Percentiles rank a stretch among this genome's conserved stretches.
phyloP scores from a whole-genome alignment of 2,797 vertebrate species.

The Ispidina lecontei region DNA sequence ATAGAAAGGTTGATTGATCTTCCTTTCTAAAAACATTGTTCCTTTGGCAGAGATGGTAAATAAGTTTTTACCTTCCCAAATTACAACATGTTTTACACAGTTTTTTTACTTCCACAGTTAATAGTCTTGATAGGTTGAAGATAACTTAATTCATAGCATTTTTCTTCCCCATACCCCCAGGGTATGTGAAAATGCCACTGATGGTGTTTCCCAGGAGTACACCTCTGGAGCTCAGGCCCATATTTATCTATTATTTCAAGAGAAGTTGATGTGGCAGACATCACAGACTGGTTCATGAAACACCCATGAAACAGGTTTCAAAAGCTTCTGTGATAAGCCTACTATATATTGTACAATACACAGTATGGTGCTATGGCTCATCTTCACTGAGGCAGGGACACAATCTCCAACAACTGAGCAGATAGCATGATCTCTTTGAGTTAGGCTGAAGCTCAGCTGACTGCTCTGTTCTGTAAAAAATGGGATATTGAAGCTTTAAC shows the following conservation, averaged over 20 bases:
- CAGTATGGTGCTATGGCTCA: background rate
- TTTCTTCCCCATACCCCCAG: background rate
- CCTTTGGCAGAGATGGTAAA: background rate
- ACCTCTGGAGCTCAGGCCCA: background rate
- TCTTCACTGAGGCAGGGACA: background rate
- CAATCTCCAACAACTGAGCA: background rate
- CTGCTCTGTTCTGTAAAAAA: background rate
- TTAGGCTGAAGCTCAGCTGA: background rate
- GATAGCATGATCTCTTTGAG: accelerated
- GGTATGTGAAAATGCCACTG: background rate
- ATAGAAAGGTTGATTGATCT: background rate
- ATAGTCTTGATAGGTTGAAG: background rate
- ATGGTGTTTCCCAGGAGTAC: background rate
- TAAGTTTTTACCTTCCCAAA: background rate
- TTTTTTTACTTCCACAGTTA: background rate
- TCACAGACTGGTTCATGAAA: background rate
- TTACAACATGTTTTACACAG: background rate
- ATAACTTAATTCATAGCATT: background rate
- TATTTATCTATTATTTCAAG: background rate
- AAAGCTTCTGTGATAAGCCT: background rate
- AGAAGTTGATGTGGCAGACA: background rate
- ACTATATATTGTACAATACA: background rate
- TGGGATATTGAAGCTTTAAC: background rate
- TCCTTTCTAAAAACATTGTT: background rate
- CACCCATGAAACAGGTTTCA: background rate